phyloP scores from a whole-genome alignment of 92 coral and sea anemone genomes.

The Micromussa lordhowensis region DNA sequence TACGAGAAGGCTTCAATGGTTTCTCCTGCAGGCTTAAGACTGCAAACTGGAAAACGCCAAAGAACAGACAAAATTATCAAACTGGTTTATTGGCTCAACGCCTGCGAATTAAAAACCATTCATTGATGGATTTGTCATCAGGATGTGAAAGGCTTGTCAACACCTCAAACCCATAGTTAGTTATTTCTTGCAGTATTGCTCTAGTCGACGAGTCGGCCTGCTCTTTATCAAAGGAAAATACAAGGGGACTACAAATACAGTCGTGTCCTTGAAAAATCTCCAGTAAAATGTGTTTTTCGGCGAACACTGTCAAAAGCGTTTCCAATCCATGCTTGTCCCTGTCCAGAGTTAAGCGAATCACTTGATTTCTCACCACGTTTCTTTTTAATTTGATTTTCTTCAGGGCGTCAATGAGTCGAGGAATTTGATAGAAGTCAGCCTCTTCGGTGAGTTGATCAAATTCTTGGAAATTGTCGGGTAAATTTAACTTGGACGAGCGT shows the following conservation, averaged over 20 bases:
- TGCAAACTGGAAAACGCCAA: neutral
- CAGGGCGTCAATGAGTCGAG: conserved; percentile 43
- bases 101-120: conserved; percentile 38
- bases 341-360: conserved; percentile 38
- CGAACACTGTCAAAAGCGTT: conserved; percentile 39
- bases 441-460: conserved; percentile 77
- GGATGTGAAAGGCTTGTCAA: conserved; percentile 51
- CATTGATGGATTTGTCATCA: conserved; percentile 38
- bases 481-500: conserved; percentile 64
- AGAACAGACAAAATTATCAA: neutral
- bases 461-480: conserved; percentile 74
- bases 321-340: conserved; percentile 48
- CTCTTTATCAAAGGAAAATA: conserved; percentile 40
- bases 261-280: conserved; percentile 37
- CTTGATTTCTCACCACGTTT: conserved; percentile 17
- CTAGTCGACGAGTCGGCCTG: conserved; percentile 39
- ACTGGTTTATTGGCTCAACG: neutral
- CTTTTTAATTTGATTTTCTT: conserved; percentile 16
- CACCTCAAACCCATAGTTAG: conserved; percentile 43
- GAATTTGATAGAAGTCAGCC: conserved; percentile 82
- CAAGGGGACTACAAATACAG: conserved; percentile 24
- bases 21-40: neutral
- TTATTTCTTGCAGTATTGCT: conserved; percentile 47
- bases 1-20: neutral
- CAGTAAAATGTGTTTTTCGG: conserved; percentile 23